A percentile compares a stretch with the other conserved stretches of the same genome.
phyloP scores from a whole-genome alignment of 2,113 vertebrate species.

The Limnothrissa miodon region DNA sequence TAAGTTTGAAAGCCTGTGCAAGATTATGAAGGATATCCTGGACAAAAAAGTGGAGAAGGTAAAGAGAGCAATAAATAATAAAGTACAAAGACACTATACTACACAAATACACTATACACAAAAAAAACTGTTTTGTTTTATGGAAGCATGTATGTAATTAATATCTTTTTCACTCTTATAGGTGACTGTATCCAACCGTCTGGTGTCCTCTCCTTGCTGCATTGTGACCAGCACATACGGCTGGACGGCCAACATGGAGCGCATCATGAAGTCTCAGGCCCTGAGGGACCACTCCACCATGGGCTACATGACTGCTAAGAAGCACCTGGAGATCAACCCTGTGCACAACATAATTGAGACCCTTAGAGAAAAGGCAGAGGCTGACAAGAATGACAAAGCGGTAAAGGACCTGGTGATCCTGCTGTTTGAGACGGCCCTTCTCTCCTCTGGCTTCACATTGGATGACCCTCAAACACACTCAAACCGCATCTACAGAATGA shows the following conservation, averaged over 20 bases:
- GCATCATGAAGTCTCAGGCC: constrained; percentile 10
- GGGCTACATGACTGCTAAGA: constrained; percentile 12
- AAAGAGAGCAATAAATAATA: background rate
- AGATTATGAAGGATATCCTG: constrained; percentile 62
- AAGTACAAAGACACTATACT: background rate
- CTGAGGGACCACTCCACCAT: background rate
- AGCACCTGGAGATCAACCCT: constrained; percentile 54
- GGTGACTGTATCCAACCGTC: constrained; percentile 78
- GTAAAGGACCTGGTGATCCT: constrained; percentile 65
- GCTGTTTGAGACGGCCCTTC: constrained; percentile 76
- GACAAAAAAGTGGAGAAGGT: constrained; percentile 65
- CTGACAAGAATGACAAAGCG: constrained; percentile 81
- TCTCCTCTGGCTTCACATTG: constrained; percentile 81
- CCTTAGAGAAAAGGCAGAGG: constrained; percentile 80
- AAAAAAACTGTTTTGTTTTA: too few relatives aligned
- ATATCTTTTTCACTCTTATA: constrained; percentile 36
- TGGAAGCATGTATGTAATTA: background rate
- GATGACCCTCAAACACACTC: constrained; percentile 84
- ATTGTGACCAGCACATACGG: constrained; percentile 74
- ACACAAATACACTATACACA: too few relatives aligned
- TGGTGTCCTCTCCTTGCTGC: constrained; percentile 78
- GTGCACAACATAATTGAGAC: constrained; percentile 77
- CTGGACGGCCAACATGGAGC: constrained; percentile 7
- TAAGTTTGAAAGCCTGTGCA: too few relatives aligned
- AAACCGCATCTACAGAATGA: constrained; percentile 74